A percentile compares a stretch with the other conserved stretches of the same genome.
These are phyloP conservation scores for Brachypterus glaber DNA, from an alignment of 2,888 invertebrate genomes.

Conservation along the genomic window DNA sequence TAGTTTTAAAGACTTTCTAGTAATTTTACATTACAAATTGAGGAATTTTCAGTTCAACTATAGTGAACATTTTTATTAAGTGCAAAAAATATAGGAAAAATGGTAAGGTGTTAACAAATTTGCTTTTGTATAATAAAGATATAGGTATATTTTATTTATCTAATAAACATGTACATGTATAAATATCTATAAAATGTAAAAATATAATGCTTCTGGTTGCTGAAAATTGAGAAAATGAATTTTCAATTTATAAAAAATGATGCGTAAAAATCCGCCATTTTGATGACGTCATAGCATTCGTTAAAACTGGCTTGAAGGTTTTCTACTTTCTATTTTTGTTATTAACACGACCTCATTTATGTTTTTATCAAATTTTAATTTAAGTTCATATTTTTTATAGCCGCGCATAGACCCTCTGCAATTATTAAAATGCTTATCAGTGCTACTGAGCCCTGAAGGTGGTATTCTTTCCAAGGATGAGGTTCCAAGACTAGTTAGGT, in stretches of 20 bases:
- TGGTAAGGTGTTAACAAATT: conserved; percentile 18
- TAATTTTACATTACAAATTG: not conserved
- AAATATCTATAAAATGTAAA: too few species aligned
- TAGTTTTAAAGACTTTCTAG: conserved; percentile 8
- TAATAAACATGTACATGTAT: too few species aligned
- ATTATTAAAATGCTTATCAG: conserved; percentile 78
- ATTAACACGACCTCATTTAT: too few species aligned
- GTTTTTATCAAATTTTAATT: too few species aligned
- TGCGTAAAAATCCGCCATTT: too few species aligned
- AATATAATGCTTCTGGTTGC: too few species aligned
- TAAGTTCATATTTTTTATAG: conserved; percentile 48
- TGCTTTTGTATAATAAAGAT: conserved; percentile 9
- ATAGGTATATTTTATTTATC: conserved; percentile 3
- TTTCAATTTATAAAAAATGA: too few species aligned
- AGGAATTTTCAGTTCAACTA: conserved; percentile 11
- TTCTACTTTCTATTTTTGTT: too few species aligned
- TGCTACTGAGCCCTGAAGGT: conserved; percentile 72
- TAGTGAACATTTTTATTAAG: conserved; percentile 14
- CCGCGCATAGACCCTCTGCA: conserved; percentile 88
- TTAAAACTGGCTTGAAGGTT: too few species aligned
- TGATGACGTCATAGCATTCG: conserved; percentile 18
- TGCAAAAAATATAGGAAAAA: conserved; percentile 14
- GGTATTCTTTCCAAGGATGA: conserved; percentile 83
- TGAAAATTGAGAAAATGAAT: too few species aligned
- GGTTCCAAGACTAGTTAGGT: conserved; percentile 80